These are phyloP conservation scores for Tromatobia lineatoria DNA, from an alignment of 2,888 invertebrate genomes.

Conservation along the genomic window DNA sequence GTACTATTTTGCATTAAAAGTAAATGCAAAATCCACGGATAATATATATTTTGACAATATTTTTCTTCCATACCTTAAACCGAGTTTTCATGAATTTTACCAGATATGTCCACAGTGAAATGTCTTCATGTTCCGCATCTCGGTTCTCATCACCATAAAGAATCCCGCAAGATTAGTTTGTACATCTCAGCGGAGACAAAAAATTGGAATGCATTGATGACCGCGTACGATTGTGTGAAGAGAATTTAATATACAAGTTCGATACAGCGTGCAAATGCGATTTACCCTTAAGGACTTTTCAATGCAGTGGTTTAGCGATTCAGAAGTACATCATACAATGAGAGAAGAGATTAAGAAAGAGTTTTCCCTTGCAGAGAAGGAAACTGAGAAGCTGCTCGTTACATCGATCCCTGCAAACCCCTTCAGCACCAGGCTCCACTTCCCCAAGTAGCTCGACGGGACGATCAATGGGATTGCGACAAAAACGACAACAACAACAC, in stretches of 20 bases:
- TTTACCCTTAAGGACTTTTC: conserved; percentile 55
- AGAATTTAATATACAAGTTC: conserved; percentile 42
- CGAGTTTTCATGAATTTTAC: not conserved
- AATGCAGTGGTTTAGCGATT: conserved; percentile 32
- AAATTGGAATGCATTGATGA: conserved; percentile 14
- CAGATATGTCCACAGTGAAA: not conserved
- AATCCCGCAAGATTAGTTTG: conserved; percentile 8
- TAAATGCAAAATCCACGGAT: not conserved
- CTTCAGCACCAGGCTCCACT: conserved; percentile 75
- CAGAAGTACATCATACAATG: conserved; percentile 38
- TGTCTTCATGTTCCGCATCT: not conserved
- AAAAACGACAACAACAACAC: conserved; percentile 60
- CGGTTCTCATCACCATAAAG: conserved; percentile 1
- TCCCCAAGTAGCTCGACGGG: conserved; percentile 66
- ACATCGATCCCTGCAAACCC: conserved; percentile 68
- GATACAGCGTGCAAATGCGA: conserved; percentile 68
- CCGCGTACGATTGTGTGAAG: conserved; percentile 20
- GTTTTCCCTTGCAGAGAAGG: conserved; percentile 53
- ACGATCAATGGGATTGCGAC: conserved; percentile 59
- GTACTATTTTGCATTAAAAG: too few species aligned
- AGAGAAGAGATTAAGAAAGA: conserved; percentile 42
- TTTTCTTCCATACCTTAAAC: not conserved
- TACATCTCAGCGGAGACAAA: conserved; percentile 14
- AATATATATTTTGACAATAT: not conserved
- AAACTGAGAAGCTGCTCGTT: conserved; percentile 66